These are phyloP conservation scores for Macroglossus sobrinus DNA, from an alignment of 2,113 vertebrate genomes.

Conservation along the genomic window DNA sequence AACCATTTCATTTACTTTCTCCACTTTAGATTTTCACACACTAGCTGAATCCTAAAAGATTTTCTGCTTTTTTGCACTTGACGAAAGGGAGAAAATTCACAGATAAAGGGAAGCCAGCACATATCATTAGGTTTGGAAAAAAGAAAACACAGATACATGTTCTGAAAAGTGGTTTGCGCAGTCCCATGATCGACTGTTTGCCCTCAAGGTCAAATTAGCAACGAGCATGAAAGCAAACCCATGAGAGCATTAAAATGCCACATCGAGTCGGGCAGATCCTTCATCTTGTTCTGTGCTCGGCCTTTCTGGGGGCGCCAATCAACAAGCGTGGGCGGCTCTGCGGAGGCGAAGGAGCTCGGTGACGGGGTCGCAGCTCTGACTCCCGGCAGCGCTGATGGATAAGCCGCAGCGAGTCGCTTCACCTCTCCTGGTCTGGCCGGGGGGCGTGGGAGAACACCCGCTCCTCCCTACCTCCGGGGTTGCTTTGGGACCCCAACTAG, in stretches of 20 bases:
- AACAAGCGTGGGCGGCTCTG: not conserved
- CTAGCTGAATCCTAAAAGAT: not conserved
- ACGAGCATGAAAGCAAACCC: not conserved
- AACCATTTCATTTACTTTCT: not conserved
- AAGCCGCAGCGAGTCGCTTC: not conserved
- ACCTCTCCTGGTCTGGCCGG: accelerated
- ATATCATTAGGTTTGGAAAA: not conserved
- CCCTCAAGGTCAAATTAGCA: not conserved
- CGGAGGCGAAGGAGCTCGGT: not conserved
- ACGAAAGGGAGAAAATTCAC: not conserved
- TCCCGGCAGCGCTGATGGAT: not conserved
- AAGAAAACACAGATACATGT: not conserved
- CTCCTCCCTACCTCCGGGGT: too few species aligned
- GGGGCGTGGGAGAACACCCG: not conserved
- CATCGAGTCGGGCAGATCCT: not conserved
- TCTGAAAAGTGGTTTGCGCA: not conserved
- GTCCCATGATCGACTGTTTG: not conserved
- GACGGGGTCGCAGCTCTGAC: not conserved
- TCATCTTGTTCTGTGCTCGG: accelerated
- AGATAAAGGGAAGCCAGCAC: not conserved
- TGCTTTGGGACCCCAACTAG: not conserved
- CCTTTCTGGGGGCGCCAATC: not conserved
- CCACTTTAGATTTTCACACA: not conserved
- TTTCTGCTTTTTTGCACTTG: not conserved
- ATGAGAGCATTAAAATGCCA: not conserved